Evolutionary conservation across 1,140 invertebrate genomes (phyloP), one percentile per base, ranked within the genome.

Genomic region (Arctopsyche grandis): DNA sequence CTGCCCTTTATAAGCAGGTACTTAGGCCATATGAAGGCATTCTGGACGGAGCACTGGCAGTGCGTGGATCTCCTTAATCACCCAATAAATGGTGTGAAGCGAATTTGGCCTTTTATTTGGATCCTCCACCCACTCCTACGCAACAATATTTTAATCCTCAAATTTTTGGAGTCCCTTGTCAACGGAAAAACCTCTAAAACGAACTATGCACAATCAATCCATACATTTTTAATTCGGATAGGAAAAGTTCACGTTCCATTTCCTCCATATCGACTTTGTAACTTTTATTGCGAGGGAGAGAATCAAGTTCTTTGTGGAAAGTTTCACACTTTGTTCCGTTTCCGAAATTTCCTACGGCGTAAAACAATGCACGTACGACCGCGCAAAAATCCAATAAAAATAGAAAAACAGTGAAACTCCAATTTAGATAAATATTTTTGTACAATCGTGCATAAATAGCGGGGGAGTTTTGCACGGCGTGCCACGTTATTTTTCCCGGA

Each of bases 321-420:
- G 48, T 52, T 52, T 52, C 16, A 1, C 48, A 0, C 56, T 9
- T 60, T n/a, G 44, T 46, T 5, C 5, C 5, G 44, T 46, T 46
- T 46, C 19, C 16, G 21, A 63, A 22, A 22, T 66, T 66, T 66
- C 63, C 63, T 26, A 26, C 63, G 19, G 24, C 63, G 63, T 14
- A 66, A 66, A 66, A 66, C 63, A 66, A 66, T 66, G 63, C 63
- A 66, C 63, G 63, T 66, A 66, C 63, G 24, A 66, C 63, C 63
- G 63, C 63, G 63, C 63, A 66, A 66, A 66, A 71, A 71, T 71
- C 52, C 21, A 58, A 58, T 58, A 58, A 71, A 46, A 71, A 21
- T 19, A 16, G 5, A 44, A 71, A 14, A 38, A 71, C 44, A 71
- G 38, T 16, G 69, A 19, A 46, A 21, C 46, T 38, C 69, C 69